Conservation (phyloP, 1,140 invertebrate species). For the Drosophila malerkotliana region DNA sequence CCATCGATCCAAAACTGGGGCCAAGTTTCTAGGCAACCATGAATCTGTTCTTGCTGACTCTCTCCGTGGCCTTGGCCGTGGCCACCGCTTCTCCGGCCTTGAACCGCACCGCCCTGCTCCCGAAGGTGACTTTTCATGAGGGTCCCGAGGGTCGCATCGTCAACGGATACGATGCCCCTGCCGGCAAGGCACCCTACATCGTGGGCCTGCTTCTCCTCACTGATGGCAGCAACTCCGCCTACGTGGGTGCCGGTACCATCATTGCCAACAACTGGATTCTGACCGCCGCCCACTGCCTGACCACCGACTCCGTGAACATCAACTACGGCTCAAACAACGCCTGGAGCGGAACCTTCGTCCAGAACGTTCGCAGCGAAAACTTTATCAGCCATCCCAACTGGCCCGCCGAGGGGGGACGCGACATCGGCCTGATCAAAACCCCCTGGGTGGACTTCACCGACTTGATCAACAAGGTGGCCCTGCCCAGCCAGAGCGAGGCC, state of each 20-base stretch:
- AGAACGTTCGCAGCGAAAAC: conserved; percentile 49
- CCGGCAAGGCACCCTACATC: conserved; percentile 85
- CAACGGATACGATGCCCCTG: conserved; percentile 53
- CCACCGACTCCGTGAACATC: conserved; percentile 49
- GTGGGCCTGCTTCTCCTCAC: conserved; percentile 81
- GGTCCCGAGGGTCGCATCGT: conserved; percentile 45
- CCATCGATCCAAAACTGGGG: not conserved
- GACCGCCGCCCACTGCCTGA: conserved; percentile 86
- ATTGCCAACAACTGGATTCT: conserved; percentile 85
- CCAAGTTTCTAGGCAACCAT: conserved; percentile 30
- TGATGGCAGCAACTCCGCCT: conserved; percentile 46
- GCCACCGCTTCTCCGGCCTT: conserved; percentile 18
- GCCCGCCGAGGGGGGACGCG: conserved; percentile 41
- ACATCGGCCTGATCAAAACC: conserved; percentile 60
- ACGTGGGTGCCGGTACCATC: conserved; percentile 86
- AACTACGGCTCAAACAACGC: conserved; percentile 66
- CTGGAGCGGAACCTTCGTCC: conserved; percentile 33
- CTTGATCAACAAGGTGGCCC: conserved; percentile 37
- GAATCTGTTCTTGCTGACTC: conserved; percentile 38
- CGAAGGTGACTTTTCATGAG: conserved; percentile 5
- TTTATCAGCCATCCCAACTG: conserved; percentile 55
- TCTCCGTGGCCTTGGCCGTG: conserved; percentile 25
- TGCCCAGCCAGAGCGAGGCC: conserved; percentile 38
- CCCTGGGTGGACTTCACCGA: conserved; percentile 37
- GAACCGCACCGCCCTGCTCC: conserved; percentile 11